These are phyloP conservation scores for Numida meleagris DNA, from an alignment of 2,113 vertebrate species.

Conservation along the genomic window DNA sequence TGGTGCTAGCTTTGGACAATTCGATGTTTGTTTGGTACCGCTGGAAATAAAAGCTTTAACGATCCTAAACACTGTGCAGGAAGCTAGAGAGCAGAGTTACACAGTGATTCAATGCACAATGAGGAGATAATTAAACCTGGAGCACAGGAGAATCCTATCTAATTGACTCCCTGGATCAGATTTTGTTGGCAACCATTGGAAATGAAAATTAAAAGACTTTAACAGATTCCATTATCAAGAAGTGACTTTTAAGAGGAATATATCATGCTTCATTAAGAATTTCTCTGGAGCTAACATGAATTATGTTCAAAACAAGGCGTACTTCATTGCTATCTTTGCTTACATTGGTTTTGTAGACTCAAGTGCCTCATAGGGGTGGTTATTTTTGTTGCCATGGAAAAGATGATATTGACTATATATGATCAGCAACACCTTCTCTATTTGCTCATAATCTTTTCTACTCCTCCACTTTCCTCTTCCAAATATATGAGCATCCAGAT, in stretches of 20 bases:
- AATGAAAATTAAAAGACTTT: constrained; percentile 27
- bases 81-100: background rate
- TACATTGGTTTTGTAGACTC: background rate
- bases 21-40: background rate
- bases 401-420: constrained; percentile 46
- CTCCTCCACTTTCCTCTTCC: constrained; percentile 22
- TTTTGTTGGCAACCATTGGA: constrained; percentile 2
- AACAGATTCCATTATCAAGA: constrained; percentile 19
- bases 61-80: background rate
- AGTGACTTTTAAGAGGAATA: constrained; percentile 19
- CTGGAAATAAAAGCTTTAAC: constrained; percentile 4
- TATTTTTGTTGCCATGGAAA: constrained; percentile 56
- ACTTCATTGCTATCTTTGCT: background rate
- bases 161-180: background rate
- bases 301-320: background rate
- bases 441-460: constrained; percentile 44
- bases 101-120: background rate
- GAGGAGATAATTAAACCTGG: constrained; percentile 6
- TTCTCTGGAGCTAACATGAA: background rate
- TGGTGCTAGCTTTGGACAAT: background rate
- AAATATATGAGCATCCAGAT: background rate
- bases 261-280: background rate
- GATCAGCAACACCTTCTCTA: constrained; percentile 32
- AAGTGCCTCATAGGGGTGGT: constrained; percentile 7
- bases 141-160: background rate